Base-by-base conservation (phyloP, 2,888 invertebrate genomes). In the Stenichneumon culpator region DNA sequence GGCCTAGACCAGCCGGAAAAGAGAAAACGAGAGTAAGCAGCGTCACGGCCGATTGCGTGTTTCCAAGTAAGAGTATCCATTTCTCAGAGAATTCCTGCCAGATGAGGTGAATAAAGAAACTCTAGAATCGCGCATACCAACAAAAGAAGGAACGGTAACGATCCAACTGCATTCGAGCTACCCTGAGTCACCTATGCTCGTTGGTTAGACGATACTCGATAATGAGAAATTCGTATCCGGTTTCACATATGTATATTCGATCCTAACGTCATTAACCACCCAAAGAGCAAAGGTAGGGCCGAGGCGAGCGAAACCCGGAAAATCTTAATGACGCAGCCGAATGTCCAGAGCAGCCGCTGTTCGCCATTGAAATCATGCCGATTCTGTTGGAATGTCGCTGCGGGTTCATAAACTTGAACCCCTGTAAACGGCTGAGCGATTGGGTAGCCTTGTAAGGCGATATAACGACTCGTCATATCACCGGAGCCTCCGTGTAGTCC, bases 21-120 rank as follows among this genome's bases (percentile, higher is more conserved):
- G 70, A 75, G 83, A 60, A 50, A 74, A 69, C 69, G 60, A 60
- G 79, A 69, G 70, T 65, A 36, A 70, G 47, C 52, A 73, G 82
- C 79, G 82, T 82, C 77, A 79, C 82, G 85, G 77, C 75, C 85
- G 82, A 79, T 82, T 72, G 85, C 70, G 67, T 72, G 57, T 85
- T 47, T 82, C 85, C 85, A 32, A 22, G 79, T 79, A 83, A 60
- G 52, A 70, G 82, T 85, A 82, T 79, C 67, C 75, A 77, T 82
- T 85, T 79, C 85, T 72, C 79, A 70, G 67, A 70, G 77, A 82
- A 67, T 68, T 65, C 28, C 22, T n/a, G 22, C 60, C 72, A 68
- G 82, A 83, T 65, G 16, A 69, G 74, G 75, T 44, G 44, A 79
- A 82, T 79, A 75, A 82, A 72, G 70, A 70, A 70, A 79, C 79